Percentiles rank a stretch among this genome's conserved stretches.
These are phyloP conservation scores for Caretta caretta DNA, from an alignment of 2,113 vertebrate genomes.

Conservation along the genomic window DNA sequence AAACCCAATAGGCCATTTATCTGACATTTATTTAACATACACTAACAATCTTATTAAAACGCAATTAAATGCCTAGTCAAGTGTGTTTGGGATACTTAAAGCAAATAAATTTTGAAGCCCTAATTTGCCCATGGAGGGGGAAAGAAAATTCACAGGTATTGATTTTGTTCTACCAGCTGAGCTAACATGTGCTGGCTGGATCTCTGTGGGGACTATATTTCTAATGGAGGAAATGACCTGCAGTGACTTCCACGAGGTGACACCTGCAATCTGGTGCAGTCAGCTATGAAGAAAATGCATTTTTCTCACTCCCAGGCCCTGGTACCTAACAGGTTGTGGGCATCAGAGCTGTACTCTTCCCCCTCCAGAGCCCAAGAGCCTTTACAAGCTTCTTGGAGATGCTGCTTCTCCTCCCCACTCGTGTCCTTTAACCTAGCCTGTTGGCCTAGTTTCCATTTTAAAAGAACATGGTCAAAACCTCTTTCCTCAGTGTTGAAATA, in stretches of 20 bases:
- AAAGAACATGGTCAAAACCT: constrained; percentile 70
- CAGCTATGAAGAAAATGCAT: neutral
- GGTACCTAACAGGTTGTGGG: neutral
- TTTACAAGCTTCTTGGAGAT: constrained; percentile 27
- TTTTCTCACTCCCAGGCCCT: neutral
- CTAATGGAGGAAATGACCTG: constrained; percentile 40
- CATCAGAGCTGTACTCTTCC: accelerated
- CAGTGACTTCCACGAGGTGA: constrained; percentile 26
- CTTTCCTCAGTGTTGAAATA: constrained; percentile 73
- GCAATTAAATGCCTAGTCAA: neutral
- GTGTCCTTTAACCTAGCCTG: constrained; percentile 39
- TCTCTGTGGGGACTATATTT: neutral
- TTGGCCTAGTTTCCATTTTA: constrained; percentile 61
- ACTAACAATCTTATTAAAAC: constrained; percentile 17
- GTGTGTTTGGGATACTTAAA: neutral
- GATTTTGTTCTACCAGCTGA: neutral
- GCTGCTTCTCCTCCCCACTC: neutral
- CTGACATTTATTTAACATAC: constrained; percentile 48
- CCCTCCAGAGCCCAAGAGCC: neutral
- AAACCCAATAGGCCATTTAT: constrained; percentile 57
- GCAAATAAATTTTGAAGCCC: neutral
- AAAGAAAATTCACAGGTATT: neutral
- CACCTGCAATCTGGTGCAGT: constrained; percentile 42
- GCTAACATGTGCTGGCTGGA: neutral
- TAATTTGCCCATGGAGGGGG: neutral